Conservation (phyloP, 1,140 invertebrate genomes). For the Anagrus nilaparvatae region DNA sequence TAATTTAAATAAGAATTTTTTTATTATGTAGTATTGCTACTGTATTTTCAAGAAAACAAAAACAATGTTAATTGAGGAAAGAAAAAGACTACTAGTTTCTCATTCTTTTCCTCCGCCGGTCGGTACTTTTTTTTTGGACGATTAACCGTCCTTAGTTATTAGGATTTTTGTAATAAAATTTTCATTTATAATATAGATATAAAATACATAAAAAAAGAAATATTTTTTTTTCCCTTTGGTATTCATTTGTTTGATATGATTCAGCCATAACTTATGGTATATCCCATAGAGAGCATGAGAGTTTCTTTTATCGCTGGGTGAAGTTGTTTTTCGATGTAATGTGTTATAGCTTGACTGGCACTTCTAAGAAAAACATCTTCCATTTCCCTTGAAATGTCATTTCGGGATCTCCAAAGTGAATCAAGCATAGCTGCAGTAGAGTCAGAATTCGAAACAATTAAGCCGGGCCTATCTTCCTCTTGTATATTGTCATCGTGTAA, state of each 20-base stretch:
- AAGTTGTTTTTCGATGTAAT: conserved; percentile 70
- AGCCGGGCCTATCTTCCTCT: conserved; percentile 6
- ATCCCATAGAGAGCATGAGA: conserved; percentile 74
- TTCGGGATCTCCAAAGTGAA: conserved; percentile 35
- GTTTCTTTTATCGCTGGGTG: conserved; percentile 76
- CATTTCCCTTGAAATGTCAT: conserved; percentile 62
- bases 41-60: conserved; percentile 18
- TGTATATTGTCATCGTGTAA: neutral
- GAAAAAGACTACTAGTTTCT: conserved; percentile 8
- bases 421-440: conserved; percentile 9
- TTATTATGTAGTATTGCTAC: conserved; percentile 17
- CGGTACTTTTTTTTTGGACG: no score
- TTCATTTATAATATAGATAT: no score
- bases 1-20: conserved; percentile 14
- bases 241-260: neutral
- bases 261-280: conserved; percentile 69
- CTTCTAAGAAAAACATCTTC: conserved; percentile 72
- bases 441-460: neutral
- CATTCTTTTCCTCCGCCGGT: conserved; percentile 11
- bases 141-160: no score
- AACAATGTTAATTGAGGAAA: conserved; percentile 15
- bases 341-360: conserved; percentile 65
- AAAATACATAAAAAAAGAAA: no score
- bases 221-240: no score
- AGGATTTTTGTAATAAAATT: no score